Conservation (phyloP, 2,888 invertebrate species). For the Cylindroiulus punctatus region DNA sequence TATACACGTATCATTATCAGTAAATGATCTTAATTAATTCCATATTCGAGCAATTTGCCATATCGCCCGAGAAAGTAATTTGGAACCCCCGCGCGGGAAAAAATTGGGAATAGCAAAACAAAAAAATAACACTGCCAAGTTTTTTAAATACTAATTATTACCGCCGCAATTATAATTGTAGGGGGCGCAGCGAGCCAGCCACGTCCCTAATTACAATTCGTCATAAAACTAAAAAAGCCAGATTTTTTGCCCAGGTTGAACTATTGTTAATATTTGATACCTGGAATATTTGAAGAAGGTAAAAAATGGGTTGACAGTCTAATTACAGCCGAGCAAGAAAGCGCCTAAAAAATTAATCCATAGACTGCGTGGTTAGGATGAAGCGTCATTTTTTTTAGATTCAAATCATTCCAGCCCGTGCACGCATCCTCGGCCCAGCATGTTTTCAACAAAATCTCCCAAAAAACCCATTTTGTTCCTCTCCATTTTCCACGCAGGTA, state of each 20-base stretch:
- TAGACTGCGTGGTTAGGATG: neutral
- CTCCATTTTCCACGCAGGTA: slow-evolving; percentile 45
- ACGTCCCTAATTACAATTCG: neutral
- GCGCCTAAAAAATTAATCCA: neutral
- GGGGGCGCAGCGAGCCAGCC: neutral
- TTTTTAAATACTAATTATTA: slow-evolving; percentile 43
- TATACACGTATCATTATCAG: slow-evolving; percentile 45
- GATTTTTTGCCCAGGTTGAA: neutral
- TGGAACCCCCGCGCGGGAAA: neutral
- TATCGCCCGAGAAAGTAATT: slow-evolving; percentile 3
- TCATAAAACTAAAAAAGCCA: slow-evolving; percentile 7
- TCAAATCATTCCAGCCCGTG: neutral
- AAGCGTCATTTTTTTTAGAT: neutral
- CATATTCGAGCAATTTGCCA: slow-evolving; percentile 47
- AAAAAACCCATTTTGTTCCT: neutral
- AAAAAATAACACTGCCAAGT: slow-evolving; percentile 30
- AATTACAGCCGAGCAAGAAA: neutral
- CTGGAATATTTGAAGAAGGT: slow-evolving; percentile 19
- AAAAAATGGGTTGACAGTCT: slow-evolving; percentile 6
- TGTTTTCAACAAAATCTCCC: neutral
- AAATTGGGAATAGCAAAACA: neutral
- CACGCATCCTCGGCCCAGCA: neutral
- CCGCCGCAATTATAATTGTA: slow-evolving; percentile 25
- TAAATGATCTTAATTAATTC: slow-evolving; percentile 47
- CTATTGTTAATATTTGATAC: slow-evolving; percentile 10